Evolutionary conservation across 2,888 invertebrate species (phyloP), one percentile per base, ranked within the genome.

Genomic region (Dicranocentrus wangi): DNA sequence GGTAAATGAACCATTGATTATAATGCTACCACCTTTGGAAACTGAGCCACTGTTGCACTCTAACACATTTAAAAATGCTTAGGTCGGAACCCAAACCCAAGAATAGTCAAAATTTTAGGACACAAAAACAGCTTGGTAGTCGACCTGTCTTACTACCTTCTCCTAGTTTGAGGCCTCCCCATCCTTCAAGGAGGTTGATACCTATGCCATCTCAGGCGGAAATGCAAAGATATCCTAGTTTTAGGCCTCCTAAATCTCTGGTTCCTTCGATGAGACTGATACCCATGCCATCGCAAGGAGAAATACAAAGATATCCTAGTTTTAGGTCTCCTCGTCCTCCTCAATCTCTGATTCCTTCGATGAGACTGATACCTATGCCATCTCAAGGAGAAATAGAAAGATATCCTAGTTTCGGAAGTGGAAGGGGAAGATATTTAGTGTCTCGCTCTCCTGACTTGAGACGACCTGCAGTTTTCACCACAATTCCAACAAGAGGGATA

Each of bases 351-450:
- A 27, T 13, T 32, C 27, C 65, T 3, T 15, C 43, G 17, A 71
- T 71, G 71, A 65, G 79, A 47, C 13, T 79, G 23, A 79, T 79
- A 28, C 79, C 79, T 2, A 79, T 79, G 79, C 79, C 79, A 21
- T 71, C 79, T 17, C 2, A 60, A 47, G 25, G 27, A 3, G 80
- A 80, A 13, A n/a, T 72, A 1, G 17, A 28, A n/a, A 28, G 51
- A 27, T 66, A 15, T 32, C 79, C 78, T 32, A 8, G 28, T 5
- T 2, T 21, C 5, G 13, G 58, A 7, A 1, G 15, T n/a, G 51
- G 55, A 15, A 53, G 60, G 27, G 79, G 72, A 0, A 42, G 79
- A 23, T 13, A 17, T 1, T 25, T 42, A n/a, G 1, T n/a, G 47
- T 47, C n/a, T 47, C 10, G 32, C 10, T 32, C n/a, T n/a, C n/a